phyloP scores from a whole-genome alignment of 2,113 vertebrate species.

The Rostratula benghalensis region DNA sequence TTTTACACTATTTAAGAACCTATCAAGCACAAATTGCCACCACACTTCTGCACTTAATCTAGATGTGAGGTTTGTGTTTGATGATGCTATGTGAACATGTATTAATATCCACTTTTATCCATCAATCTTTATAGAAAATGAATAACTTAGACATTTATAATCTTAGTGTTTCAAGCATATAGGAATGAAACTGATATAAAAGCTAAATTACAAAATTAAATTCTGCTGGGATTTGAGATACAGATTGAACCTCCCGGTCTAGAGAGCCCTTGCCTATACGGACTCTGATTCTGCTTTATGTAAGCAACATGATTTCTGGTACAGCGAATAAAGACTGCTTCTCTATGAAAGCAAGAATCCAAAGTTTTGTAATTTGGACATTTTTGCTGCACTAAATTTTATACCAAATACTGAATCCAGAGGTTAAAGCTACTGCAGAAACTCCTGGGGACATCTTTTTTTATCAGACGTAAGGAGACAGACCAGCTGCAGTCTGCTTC shows the following conservation, averaged over 20 bases:
- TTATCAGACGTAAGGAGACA: background rate
- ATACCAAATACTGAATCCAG: background rate
- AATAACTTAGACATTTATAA: background rate
- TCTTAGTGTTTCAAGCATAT: background rate
- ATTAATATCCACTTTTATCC: background rate
- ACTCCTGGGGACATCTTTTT: background rate
- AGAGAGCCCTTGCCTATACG: background rate
- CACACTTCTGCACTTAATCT: background rate
- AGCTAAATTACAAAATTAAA: background rate
- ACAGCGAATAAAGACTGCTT: background rate
- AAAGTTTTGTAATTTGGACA: background rate
- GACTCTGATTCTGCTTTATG: background rate
- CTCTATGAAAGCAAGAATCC: background rate
- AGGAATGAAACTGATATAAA: background rate
- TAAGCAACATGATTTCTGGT: background rate
- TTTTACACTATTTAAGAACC: background rate
- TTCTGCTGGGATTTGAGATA: background rate
- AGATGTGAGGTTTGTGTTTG: background rate
- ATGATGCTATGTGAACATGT: background rate
- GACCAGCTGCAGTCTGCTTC: background rate
- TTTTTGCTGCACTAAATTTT: background rate
- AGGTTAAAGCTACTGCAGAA: background rate
- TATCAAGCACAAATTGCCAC: background rate
- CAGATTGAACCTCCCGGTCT: background rate
- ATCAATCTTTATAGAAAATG: background rate